Evolutionary conservation across 1,140 invertebrate species (phyloP).

Genomic region (Chironomus tepperi): DNA sequence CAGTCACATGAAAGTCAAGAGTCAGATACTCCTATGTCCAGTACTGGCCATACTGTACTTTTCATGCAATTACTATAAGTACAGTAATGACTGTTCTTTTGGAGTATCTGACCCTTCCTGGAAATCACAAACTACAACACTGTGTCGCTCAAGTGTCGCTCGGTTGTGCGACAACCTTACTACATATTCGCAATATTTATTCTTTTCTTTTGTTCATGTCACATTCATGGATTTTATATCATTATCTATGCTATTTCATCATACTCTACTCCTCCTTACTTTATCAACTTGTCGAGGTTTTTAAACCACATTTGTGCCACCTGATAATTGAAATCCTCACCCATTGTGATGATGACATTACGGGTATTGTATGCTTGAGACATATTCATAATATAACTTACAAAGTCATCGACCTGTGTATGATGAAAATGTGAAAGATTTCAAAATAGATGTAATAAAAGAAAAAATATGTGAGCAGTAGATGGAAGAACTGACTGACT

Average conservation of each 20-base stretch:
- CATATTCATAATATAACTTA: slow-evolving; percentile 47
- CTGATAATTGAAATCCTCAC: slow-evolving; percentile 85
- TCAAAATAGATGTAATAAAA: slow-evolving; percentile 7
- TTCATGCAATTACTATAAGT: too few relatives aligned
- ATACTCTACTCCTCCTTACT: too few relatives aligned
- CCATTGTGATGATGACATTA: slow-evolving; percentile 81
- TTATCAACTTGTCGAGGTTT: slow-evolving; percentile 82
- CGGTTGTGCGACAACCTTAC: background rate
- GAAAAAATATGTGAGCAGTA: background rate
- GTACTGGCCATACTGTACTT: too few relatives aligned
- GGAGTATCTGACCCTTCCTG: too few relatives aligned
- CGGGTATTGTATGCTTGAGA: slow-evolving; percentile 50
- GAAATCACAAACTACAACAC: too few relatives aligned
- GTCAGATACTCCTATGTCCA: too few relatives aligned
- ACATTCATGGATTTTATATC: background rate
- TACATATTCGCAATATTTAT: background rate
- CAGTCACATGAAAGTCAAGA: too few relatives aligned
- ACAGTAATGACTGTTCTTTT: too few relatives aligned
- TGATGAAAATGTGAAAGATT: slow-evolving; percentile 21
- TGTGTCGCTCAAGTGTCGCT: too few relatives aligned
- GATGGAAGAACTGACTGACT: background rate
- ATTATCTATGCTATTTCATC: background rate
- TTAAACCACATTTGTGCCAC: slow-evolving; percentile 74
- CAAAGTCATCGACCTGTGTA: slow-evolving; percentile 47
- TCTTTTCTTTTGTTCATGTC: background rate